These are phyloP conservation scores for Drosophila stalkeri DNA, from an alignment of 2,888 invertebrate genomes.

Conservation along the genomic window DNA sequence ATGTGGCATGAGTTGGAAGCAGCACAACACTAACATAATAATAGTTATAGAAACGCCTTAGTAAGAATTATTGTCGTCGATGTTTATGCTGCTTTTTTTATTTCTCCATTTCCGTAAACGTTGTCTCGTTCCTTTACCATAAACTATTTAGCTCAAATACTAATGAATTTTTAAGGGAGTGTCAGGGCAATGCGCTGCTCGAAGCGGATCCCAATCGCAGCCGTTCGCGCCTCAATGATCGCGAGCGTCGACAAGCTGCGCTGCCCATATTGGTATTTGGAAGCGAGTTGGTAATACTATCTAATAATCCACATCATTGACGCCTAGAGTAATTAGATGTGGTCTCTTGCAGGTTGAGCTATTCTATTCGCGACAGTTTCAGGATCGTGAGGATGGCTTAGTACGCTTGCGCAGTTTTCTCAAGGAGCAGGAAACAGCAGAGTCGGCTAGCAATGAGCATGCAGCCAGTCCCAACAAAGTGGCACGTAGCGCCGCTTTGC, in stretches of 20 bases:
- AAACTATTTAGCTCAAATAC: slow-evolving; percentile 89
- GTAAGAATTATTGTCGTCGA: slow-evolving; percentile 48
- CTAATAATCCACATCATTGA: neutral
- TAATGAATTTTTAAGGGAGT: slow-evolving; percentile 92
- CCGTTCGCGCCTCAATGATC: slow-evolving; percentile 88
- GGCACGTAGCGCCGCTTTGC: slow-evolving; percentile 91
- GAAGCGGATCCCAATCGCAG: slow-evolving; percentile 86
- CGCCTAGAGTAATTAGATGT: neutral
- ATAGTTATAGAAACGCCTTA: slow-evolving; percentile 34
- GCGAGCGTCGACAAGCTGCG: slow-evolving; percentile 94
- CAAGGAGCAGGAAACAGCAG: slow-evolving; percentile 77
- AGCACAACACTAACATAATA: slow-evolving; percentile 26
- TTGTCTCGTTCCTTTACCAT: slow-evolving; percentile 69
- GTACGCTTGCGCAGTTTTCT: slow-evolving; percentile 87
- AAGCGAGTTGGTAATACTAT: slow-evolving; percentile 89
- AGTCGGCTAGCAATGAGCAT: slow-evolving; percentile 83
- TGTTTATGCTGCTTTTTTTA: slow-evolving; percentile 56
- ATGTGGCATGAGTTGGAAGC: slow-evolving; percentile 42
- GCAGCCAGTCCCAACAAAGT: slow-evolving; percentile 88
- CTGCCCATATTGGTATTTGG: slow-evolving; percentile 96
- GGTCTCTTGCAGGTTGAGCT: slow-evolving; percentile 90
- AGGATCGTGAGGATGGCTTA: slow-evolving; percentile 95
- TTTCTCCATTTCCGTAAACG: slow-evolving; percentile 66
- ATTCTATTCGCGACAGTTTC: slow-evolving; percentile 95
- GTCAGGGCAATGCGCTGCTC: slow-evolving; percentile 86